Base-by-base conservation (phyloP, 2,888 invertebrate species). In the Tortrix viridana region DNA sequence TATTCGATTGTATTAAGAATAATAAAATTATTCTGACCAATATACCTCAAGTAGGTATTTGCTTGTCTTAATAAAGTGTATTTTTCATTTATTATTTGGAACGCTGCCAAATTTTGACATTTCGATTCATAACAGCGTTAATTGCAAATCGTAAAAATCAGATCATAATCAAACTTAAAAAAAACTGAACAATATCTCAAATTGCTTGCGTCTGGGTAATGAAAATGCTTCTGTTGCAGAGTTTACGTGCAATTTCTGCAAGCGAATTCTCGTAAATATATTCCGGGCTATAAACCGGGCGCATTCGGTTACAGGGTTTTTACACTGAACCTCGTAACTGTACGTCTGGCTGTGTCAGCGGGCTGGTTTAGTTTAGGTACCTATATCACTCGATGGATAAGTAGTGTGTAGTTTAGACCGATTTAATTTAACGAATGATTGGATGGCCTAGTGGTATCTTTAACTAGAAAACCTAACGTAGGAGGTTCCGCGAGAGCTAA, bases 241-340 rank as follows among this genome's bases (percentile, higher is more conserved):
- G 75, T 88, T 87, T 85, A 88, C 84, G 84, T 80, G 80, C 85
- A 83, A 81, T 85, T 80, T 80, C 78, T 82, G 80, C 79, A 82
- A 87, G 84, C 82, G 83, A 75, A 81, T 79, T 79, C 80, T 77
- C 85, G 85, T 88, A 89, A 89, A 89, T 86, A 85, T 85, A 88
- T 88, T 85, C 85, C 70, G 66, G 72, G 76, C 79, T 74, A 81
- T 90, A 90, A 89, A 81, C 80, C 81, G 69, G 76, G 81, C 71
- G 83, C 81, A 84, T 85, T 85, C 80, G 79, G 85, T 84, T 85
- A 82, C 86, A 82, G 77, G 81, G 80, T 83, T 86, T 84, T 85
- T 86, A 85, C 83, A 83, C 78, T 79, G 72, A 71, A 71, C 76
- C 76, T 78, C 81, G 80, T 83, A 80, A 82, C 80, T 74, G n/a